These are phyloP conservation scores for Spongia lamella DNA, from an alignment of 37 sponge, comb jelly and placozoan species.

Conservation along the genomic window DNA sequence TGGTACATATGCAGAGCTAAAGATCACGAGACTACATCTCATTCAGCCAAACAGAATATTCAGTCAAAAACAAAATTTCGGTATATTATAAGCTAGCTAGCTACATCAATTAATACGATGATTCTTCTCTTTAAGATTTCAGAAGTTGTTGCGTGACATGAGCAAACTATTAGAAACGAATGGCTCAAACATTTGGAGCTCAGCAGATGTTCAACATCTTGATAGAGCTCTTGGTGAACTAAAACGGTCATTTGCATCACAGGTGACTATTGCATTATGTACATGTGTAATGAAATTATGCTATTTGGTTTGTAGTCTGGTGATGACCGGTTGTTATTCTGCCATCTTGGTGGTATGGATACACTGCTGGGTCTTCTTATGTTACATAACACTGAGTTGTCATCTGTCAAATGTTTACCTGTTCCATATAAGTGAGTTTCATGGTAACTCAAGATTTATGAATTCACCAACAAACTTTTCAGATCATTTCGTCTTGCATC, in stretches of 20 bases:
- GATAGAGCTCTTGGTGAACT: conserved; percentile 63
- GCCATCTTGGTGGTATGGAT: conserved; percentile 62
- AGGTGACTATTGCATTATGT: neutral
- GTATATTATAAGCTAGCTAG: too few relatives aligned
- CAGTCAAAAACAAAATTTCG: too few relatives aligned
- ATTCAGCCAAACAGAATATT: too few relatives aligned
- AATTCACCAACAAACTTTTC: neutral
- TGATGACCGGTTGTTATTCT: conserved; percentile 44
- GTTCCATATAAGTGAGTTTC: conserved; percentile 12
- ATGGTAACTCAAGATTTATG: neutral
- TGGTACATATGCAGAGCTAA: too few relatives aligned
- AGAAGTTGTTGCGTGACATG: conserved; percentile 49
- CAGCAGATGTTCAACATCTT: conserved; percentile 10
- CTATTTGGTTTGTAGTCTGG: conserved; percentile 10
- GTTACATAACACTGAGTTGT: neutral
- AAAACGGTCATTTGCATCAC: conserved; percentile 10
- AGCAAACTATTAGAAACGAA: conserved; percentile 31
- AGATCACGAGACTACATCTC: too few relatives aligned
- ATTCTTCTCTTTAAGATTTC: conserved; percentile 15
- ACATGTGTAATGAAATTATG: neutral
- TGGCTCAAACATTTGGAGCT: neutral
- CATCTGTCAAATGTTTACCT: conserved; percentile 6
- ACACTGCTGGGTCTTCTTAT: conserved; percentile 29
- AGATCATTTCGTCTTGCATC: conserved; percentile 34
- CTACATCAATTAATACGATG: too few relatives aligned